Percentiles rank a stretch among this genome's conserved stretches.
These are phyloP conservation scores for Hydropotes inermis DNA, from an alignment of 2,113 vertebrate genomes.

Conservation along the genomic window DNA sequence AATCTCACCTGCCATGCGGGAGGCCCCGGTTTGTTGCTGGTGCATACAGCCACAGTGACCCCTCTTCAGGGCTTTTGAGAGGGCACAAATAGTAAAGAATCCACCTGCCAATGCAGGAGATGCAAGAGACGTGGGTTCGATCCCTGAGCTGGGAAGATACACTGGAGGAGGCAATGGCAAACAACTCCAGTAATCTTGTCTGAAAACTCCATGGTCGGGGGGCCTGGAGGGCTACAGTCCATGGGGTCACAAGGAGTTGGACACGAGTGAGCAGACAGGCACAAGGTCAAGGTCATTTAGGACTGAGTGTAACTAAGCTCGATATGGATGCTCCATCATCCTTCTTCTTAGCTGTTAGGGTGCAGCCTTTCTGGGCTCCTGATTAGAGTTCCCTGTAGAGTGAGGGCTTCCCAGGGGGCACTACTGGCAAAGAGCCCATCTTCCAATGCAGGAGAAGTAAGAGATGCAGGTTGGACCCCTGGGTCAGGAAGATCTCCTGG, in stretches of 20 bases:
- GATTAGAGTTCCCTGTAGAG: background rate
- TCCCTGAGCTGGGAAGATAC: background rate
- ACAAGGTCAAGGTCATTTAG: background rate
- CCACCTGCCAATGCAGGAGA: background rate
- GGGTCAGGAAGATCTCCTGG: background rate
- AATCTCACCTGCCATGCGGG: constrained; percentile 70
- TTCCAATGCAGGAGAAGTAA: background rate
- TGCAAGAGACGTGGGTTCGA: background rate
- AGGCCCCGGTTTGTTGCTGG: constrained; percentile 73
- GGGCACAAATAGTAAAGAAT: background rate
- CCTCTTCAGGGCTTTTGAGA: background rate
- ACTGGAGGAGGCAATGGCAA: background rate
- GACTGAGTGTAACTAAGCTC: background rate
- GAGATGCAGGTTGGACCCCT: fast-evolving
- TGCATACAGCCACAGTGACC: constrained; percentile 49
- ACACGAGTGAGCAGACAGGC: fast-evolving
- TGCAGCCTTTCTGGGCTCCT: background rate
- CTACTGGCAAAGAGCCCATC: fast-evolving
- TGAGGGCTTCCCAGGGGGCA: background rate
- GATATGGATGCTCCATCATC: fast-evolving
- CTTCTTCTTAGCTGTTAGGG: fast-evolving
- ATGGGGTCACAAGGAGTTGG: background rate
- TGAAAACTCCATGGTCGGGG: background rate
- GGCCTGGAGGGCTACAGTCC: background rate
- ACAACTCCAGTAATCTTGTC: background rate